Conservation (phyloP, 1,140 invertebrate species). For the Lineus longissimus region DNA sequence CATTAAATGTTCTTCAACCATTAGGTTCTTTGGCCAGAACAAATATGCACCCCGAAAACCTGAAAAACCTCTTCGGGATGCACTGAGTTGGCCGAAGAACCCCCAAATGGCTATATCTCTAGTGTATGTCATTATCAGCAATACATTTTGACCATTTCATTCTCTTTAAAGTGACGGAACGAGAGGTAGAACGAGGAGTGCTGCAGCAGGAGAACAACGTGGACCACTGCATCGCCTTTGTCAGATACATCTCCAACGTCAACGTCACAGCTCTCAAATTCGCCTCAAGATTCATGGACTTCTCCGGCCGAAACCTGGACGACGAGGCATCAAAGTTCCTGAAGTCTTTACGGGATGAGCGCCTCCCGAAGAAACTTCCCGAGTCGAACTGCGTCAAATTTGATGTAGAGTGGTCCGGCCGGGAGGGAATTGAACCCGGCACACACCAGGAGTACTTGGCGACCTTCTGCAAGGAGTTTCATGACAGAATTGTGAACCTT, state of each 20-base stretch:
- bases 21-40: too few relatives aligned
- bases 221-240: conserved; percentile 92
- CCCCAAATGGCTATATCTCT: too few relatives aligned
- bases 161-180: conserved; percentile 79
- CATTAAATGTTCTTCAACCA: too few relatives aligned
- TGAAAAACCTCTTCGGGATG: too few relatives aligned
- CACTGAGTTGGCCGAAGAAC: too few relatives aligned
- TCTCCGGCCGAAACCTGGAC: conserved; percentile 85
- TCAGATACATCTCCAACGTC: conserved; percentile 95
- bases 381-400: conserved; percentile 61
- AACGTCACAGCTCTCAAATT: conserved; percentile 87
- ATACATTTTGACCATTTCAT: too few relatives aligned
- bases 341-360: conserved; percentile 81
- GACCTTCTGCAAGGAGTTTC: conserved; percentile 74
- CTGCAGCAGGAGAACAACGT: conserved; percentile 91
- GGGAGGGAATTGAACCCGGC: conserved; percentile 87
- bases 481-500: conserved; percentile 73
- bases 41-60: too few relatives aligned
- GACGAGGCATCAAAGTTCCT: conserved; percentile 87
- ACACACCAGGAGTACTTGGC: conserved; percentile 90
- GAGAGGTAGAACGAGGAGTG: conserved; percentile 94
- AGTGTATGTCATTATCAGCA: too few relatives aligned
- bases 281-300: conserved; percentile 91
- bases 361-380: conserved; percentile 40
- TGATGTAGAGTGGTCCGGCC: conserved; percentile 93